A percentile compares a stretch with the other conserved stretches of the same genome.
Conservation (phyloP, 1,140 invertebrate genomes). For the Drosophila erecta region DNA sequence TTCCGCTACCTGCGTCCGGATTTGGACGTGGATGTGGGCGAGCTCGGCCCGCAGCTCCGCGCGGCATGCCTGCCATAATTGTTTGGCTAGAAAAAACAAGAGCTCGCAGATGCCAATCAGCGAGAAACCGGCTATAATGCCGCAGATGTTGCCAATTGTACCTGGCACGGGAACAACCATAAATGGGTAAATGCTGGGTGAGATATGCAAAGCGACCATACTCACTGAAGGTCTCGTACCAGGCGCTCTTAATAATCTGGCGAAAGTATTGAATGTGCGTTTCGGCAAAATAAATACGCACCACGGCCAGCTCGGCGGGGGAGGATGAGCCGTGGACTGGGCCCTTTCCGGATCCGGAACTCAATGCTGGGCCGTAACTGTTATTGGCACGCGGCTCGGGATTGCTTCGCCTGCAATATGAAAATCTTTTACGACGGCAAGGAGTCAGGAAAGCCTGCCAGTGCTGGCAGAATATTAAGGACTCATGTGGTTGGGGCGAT, state of each 20-base stretch:
- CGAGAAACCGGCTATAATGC: conserved; percentile 83
- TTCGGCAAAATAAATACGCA: conserved; percentile 79
- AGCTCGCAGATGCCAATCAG: conserved; percentile 82
- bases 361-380: conserved; percentile 30
- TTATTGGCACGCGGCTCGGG: conserved; percentile 40
- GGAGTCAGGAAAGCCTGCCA: conserved; percentile 13
- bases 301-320: conserved; percentile 48
- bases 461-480: conserved; percentile 14
- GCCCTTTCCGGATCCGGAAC: conserved; percentile 16
- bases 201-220: conserved; percentile 43
- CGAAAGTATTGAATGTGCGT: conserved; percentile 81
- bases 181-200: conserved; percentile 10
- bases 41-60: conserved; percentile 57
- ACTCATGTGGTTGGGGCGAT: neutral
- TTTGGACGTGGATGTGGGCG: conserved; percentile 24
- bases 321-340: conserved; percentile 13
- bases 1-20: conserved; percentile 44
- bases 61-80: conserved; percentile 74
- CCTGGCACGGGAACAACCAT: conserved; percentile 51
- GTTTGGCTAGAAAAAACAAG: conserved; percentile 78
- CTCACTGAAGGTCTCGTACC: conserved; percentile 78
- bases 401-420: conserved; percentile 67
- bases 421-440: conserved; percentile 55
- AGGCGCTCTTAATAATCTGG: conserved; percentile 79
- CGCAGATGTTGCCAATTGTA: conserved; percentile 81